A percentile compares a stretch with the other conserved stretches of the same genome.
Conservation (phyloP, 2,797 vertebrate genomes). For the Pantherophis vulpinus region DNA sequence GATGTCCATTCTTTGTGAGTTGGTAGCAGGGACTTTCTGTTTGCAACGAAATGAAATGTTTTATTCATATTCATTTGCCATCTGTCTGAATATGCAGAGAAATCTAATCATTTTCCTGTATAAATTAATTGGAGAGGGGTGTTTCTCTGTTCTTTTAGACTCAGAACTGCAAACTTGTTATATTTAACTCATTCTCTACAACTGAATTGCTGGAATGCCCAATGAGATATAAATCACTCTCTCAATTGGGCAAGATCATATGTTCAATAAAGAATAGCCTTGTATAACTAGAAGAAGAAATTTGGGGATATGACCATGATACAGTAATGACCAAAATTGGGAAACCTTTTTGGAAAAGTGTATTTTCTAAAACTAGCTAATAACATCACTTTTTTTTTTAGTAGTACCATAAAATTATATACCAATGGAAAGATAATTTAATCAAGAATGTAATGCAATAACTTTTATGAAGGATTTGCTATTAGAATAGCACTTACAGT, state of each 20-base stretch:
- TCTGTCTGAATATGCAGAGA: slow-evolving; percentile 13
- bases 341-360: too few relatives aligned
- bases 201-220: slow-evolving; percentile 13
- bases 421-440: too few relatives aligned
- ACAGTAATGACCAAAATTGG: neutral
- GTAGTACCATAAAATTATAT: too few relatives aligned
- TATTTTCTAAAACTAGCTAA: too few relatives aligned
- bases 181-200: slow-evolving; percentile 7
- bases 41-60: neutral
- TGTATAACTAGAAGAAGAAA: neutral
- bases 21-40: neutral
- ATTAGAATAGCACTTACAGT: too few relatives aligned
- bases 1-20: slow-evolving; percentile 2
- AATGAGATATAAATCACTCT: slow-evolving; percentile 13
- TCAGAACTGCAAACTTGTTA: neutral
- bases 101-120: neutral
- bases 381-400: too few relatives aligned
- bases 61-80: slow-evolving; percentile 20
- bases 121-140: neutral
- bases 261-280: neutral
- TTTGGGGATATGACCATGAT: slow-evolving; percentile 1
- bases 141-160: neutral
- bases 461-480: too few relatives aligned
- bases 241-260: neutral
- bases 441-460: too few relatives aligned